Conservation (phyloP, 2,888 invertebrate genomes). For the Flexamia atlantica region DNA sequence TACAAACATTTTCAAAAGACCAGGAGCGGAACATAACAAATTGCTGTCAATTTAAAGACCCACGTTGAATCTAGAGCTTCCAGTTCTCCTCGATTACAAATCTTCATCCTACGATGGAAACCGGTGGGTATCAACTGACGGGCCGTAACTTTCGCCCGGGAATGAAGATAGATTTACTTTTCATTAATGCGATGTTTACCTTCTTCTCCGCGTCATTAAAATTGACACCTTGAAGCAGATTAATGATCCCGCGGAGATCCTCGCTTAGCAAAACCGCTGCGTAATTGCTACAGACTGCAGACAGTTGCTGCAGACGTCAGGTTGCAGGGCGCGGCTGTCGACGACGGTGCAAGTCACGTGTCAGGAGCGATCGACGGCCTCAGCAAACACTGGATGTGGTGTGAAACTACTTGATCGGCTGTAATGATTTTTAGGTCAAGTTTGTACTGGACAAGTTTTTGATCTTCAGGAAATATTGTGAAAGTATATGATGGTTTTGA, state of each 20-base stretch:
- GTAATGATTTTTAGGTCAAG: too few relatives aligned
- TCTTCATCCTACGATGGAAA: neutral
- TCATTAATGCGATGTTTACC: slow-evolving; percentile 41
- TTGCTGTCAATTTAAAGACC: too few relatives aligned
- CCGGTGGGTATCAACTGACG: slow-evolving; percentile 6
- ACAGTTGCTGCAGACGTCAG: neutral
- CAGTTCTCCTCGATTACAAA: neutral
- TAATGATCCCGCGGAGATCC: slow-evolving; percentile 12
- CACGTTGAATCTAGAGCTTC: neutral
- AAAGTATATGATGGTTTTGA: too few relatives aligned
- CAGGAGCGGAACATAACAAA: too few relatives aligned
- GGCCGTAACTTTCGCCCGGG: slow-evolving; percentile 27
- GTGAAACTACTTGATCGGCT: too few relatives aligned
- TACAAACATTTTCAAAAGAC: too few relatives aligned
- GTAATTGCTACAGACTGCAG: slow-evolving; percentile 21
- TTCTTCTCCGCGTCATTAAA: slow-evolving; percentile 40
- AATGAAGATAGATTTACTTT: slow-evolving; percentile 41
- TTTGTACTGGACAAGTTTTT: too few relatives aligned
- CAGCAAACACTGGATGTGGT: neutral
- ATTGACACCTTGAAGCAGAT: slow-evolving; percentile 39
- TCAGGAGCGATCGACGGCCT: neutral
- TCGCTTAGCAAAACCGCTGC: neutral
- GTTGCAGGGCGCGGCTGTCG: neutral
- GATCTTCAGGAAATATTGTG: too few relatives aligned
- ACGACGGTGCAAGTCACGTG: neutral